Base-by-base conservation (phyloP, 2,113 vertebrate species). In the Fregetta grallaria region DNA sequence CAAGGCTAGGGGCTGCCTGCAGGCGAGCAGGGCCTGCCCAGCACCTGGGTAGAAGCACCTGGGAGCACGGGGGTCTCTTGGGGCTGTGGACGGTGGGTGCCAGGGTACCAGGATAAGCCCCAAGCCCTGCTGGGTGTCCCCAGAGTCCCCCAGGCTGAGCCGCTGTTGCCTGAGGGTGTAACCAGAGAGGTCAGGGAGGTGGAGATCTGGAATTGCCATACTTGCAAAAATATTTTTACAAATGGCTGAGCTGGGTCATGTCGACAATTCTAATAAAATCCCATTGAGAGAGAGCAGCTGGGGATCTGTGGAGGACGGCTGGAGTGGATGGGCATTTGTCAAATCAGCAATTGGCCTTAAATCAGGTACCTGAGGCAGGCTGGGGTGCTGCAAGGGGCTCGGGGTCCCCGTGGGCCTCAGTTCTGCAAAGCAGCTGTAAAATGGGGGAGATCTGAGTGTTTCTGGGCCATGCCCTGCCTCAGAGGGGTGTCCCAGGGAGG, bases 401-500 rank as follows among this genome's bases (percentile, higher is more conserved):
- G 2, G 18, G 32, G 27, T 9, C 3, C 27, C 34, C 3, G 2
- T 1, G 11, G 4, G 34, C 29, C 3, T 47, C 47, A 2, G 15
- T 42, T 59, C 15, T 26, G 36, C 53, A 49, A 40, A 80, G 47
- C 58, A 45, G 52, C n/a, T 8, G 3, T 30, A 26, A 25, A 58
- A 6, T 2, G 13, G 12, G 55, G n/a, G 26, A 59, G 16, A n/a
- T 3, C 25, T 3, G 16, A 16, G 52, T 18, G 55, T 32, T 63
- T 8, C 11, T 32, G 81, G 25, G 47, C 4, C 62, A 23, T 53
- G 7, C 13, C 25, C 23, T 50, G 78, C 42, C 36, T 17, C n/a
- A 4, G 36, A 34, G 45, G 27, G 7, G 40, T 30, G 29, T 21
- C 29, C 7, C 59, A 0, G 56, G 70, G n/a, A 10, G 14, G 23